Conservation (phyloP, 1,140 invertebrate genomes). For the Dufourea novaeangliae region DNA sequence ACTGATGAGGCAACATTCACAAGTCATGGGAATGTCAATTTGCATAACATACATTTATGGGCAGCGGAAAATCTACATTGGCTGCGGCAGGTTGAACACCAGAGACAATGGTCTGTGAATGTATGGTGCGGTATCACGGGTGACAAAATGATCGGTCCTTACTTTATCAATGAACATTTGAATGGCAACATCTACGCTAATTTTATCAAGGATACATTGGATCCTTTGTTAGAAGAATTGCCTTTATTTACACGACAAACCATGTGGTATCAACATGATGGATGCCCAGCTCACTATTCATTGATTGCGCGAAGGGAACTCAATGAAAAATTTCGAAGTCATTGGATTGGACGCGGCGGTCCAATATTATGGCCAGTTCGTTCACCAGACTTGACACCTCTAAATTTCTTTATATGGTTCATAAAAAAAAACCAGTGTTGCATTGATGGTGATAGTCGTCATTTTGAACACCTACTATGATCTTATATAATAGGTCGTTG, state of each 20-base stretch:
- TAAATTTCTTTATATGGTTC: too few species aligned
- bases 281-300: constrained; percentile 15
- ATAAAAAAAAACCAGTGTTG: too few species aligned
- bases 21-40: background rate
- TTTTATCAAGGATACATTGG: too few species aligned
- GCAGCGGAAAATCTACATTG: background rate
- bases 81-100: background rate
- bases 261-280: constrained; percentile 17
- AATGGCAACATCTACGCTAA: too few species aligned
- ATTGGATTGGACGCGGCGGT: constrained; percentile 15
- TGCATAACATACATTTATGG: background rate
- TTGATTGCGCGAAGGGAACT: constrained; percentile 16
- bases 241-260: constrained; percentile 4
- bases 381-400: too few species aligned
- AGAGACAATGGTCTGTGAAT: background rate
- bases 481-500: too few species aligned
- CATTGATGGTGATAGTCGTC: too few species aligned
- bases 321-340: constrained; percentile 15
- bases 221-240: too few species aligned
- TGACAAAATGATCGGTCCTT: background rate
- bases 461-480: too few species aligned
- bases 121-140: background rate
- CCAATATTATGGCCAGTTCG: too few species aligned
- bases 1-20: background rate
- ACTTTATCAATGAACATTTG: too few species aligned